Evolutionary conservation across 1,140 invertebrate genomes (phyloP), one percentile per base, ranked within the genome.

Genomic region (Drosophila nannoptera): DNA sequence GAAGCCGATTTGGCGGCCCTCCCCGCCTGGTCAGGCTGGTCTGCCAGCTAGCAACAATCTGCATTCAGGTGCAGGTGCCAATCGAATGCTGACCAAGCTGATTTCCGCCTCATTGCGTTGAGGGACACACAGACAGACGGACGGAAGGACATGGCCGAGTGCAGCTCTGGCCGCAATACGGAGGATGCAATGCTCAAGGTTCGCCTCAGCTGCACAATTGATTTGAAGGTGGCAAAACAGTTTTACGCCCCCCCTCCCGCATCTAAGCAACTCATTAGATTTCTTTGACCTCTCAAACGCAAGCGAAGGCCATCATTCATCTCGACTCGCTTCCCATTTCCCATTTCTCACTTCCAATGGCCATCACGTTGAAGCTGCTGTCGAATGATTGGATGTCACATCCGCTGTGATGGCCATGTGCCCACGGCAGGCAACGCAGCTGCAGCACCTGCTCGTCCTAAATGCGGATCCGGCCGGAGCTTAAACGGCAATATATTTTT

Each of bases 401-500:
- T 14, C 9, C 38, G 22, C 40, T 7, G 8, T 46, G 14, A 43
- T 43, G 22, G 22, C 22, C 22, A 16, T 45, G 48, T 45, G 48
- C 35, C 9, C 33, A 36, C n/a, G 5, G 5, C 12, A 29, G 11
- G 35, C 22, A 58, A 46, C 54, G 35, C 22, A 58, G 52, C 54
- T 75, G 22, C 49, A 70, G 65, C 55, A 42, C 48, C 78, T 78
- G 78, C 84, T 75, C 75, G 64, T 53, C 80, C 67, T 75, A 82
- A 82, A 82, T 64, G 80, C 67, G 80, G 84, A 82, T 64, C 75
- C 67, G 80, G 84, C 75, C 80, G 80, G 67, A 73, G 80, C 80
- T 82, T 84, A 78, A 78, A 78, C 73, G 80, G 71, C 75, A 82
- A 82, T 84, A 43, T 16, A 84, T 78, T 78, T 78, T 82, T 78